These are phyloP conservation scores for Zoroaster sp. DNA, from an alignment of 53 echinoderm and acorn worm species.

Conservation along the genomic window DNA sequence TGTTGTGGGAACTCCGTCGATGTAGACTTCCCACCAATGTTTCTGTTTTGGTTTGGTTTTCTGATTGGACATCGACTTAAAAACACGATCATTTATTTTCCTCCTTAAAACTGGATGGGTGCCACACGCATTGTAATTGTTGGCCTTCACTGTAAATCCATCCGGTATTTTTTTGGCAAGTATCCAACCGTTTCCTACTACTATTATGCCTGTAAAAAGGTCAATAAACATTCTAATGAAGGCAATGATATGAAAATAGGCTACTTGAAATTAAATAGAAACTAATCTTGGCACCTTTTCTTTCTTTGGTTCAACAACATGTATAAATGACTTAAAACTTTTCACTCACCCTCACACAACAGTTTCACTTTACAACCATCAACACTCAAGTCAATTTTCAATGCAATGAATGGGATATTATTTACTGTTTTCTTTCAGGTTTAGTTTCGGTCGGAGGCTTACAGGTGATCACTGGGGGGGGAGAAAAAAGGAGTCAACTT, in stretches of 20 bases:
- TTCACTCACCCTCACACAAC: not conserved
- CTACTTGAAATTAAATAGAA: not conserved
- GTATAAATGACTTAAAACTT: not conserved
- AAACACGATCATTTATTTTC: not conserved
- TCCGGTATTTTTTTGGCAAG: not conserved
- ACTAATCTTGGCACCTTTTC: not conserved
- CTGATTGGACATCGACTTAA: not conserved
- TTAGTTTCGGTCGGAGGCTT: not conserved
- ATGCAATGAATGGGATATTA: not conserved
- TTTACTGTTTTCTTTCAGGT: not conserved
- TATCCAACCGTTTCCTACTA: not conserved
- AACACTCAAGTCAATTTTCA: not conserved
- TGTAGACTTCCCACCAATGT: not conserved
- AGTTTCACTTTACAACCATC: not conserved
- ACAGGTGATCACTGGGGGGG: not conserved
- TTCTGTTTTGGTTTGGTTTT: conserved; percentile 18
- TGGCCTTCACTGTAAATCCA: not conserved
- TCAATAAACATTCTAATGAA: not conserved
- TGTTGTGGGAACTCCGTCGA: conserved; percentile 17
- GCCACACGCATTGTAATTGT: conserved; percentile 2
- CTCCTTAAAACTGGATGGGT: not conserved
- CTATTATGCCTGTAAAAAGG: too few species aligned
- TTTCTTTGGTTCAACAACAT: not conserved
- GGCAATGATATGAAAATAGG: not conserved
- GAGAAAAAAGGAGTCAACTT: not conserved